phyloP scores from a whole-genome alignment of 1,140 invertebrate genomes.

The Dinoponera quadriceps region DNA sequence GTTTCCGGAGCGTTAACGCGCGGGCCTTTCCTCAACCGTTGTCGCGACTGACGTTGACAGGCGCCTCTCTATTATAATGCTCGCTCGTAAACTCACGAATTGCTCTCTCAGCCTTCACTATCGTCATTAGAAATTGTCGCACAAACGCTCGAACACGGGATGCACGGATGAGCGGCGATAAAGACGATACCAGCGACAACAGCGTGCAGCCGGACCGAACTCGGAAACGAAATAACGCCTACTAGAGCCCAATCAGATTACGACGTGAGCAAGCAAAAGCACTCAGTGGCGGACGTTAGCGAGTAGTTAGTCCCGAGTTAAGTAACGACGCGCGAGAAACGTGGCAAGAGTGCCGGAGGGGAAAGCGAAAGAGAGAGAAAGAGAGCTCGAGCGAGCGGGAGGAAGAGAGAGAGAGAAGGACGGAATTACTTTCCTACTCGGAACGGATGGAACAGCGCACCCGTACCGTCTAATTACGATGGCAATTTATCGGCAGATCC shows the following conservation, averaged over 20 bases:
- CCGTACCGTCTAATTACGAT: slow-evolving; percentile 25
- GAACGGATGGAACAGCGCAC: slow-evolving; percentile 13
- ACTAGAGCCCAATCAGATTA: slow-evolving; percentile 61
- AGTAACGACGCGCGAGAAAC: slow-evolving; percentile 46
- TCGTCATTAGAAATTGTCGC: slow-evolving; percentile 38
- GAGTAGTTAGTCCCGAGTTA: slow-evolving; percentile 58
- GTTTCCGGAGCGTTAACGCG: slow-evolving; percentile 11
- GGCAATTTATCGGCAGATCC: slow-evolving; percentile 31
- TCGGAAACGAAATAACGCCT: slow-evolving; percentile 54
- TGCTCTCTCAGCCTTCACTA: background rate
- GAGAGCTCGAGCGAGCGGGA: background rate
- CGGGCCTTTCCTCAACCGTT: slow-evolving; percentile 10
- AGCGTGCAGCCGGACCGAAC: slow-evolving; percentile 23
- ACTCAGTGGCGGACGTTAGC: slow-evolving; percentile 54
- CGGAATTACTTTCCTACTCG: slow-evolving; percentile 37
- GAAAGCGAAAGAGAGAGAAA: slow-evolving; percentile 11
- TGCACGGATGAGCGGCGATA: background rate
- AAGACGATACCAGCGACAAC: background rate
- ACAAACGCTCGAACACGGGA: background rate
- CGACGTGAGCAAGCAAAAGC: slow-evolving; percentile 59
- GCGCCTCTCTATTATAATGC: slow-evolving; percentile 4
- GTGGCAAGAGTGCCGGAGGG: background rate
- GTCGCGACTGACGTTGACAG: slow-evolving; percentile 21
- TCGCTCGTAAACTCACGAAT: slow-evolving; percentile 35
- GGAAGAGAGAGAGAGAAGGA: background rate